phyloP scores from a whole-genome alignment of 1,140 invertebrate genomes.

The Antheraea mylitta region DNA sequence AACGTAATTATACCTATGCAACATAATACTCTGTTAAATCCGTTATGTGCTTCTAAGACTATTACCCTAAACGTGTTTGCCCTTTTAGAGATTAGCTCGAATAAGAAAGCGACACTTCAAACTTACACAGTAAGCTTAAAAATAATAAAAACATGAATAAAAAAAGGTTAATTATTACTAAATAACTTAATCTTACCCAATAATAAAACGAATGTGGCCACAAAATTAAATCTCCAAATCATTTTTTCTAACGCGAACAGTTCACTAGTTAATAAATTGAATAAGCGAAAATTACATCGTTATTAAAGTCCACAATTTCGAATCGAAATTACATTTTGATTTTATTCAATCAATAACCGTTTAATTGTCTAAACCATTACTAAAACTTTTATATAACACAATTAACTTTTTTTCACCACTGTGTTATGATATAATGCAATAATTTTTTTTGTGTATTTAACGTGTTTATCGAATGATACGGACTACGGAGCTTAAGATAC shows the following conservation, averaged over 20 bases:
- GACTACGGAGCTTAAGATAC: slow-evolving; percentile 6
- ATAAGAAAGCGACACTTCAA: no score
- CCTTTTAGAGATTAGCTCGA: no score
- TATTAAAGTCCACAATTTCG: background rate
- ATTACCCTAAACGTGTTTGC: no score
- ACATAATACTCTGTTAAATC: no score
- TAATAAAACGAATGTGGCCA: slow-evolving; percentile 25
- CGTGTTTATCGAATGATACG: background rate
- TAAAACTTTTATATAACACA: background rate
- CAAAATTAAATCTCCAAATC: slow-evolving; percentile 26
- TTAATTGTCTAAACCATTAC: background rate
- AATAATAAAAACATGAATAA: no score
- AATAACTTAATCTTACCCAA: slow-evolving; percentile 21
- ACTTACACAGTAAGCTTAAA: no score
- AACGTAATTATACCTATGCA: no score
- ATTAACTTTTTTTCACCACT: background rate
- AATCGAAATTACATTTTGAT: slow-evolving; percentile 8
- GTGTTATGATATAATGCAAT: background rate
- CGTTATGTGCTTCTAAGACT: no score
- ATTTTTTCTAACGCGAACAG: slow-evolving; percentile 5
- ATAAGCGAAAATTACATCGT: background rate
- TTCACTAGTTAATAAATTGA: background rate
- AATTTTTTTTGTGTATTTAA: background rate
- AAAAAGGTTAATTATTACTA: no score
- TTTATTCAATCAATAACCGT: background rate